phyloP scores from a whole-genome alignment of 37 sponge, comb jelly and placozoan species.

The Geodia barretti region DNA sequence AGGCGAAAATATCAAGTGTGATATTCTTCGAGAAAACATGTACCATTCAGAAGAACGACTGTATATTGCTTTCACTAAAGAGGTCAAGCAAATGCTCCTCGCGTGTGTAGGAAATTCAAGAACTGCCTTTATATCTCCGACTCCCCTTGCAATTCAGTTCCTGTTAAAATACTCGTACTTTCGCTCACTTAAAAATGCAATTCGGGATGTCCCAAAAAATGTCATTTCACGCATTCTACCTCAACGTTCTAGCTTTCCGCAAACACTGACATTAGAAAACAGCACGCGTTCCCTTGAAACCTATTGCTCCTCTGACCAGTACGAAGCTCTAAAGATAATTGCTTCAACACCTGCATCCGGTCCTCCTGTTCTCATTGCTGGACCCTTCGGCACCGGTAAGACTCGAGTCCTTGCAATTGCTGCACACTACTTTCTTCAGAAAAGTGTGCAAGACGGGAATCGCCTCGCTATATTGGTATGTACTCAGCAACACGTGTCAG shows the following conservation, averaged over 20 bases:
- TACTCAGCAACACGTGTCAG: conserved; percentile 56
- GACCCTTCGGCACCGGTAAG: conserved; percentile 71
- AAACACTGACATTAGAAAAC: background rate
- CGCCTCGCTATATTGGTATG: conserved; percentile 24
- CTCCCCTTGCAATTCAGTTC: conserved; percentile 19
- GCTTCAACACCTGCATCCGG: conserved; percentile 8
- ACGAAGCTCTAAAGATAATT: conserved; percentile 18
- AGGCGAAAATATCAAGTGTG: background rate
- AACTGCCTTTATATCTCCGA: background rate
- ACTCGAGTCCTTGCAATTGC: conserved; percentile 48
- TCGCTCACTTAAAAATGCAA: conserved; percentile 7
- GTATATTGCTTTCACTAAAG: conserved; percentile 17
- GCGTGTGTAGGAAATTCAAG: background rate
- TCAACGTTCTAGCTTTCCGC: background rate
- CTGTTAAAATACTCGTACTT: conserved; percentile 54
- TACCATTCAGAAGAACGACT: conserved; percentile 13
- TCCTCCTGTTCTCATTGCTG: conserved; percentile 41
- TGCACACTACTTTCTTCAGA: conserved; percentile 11
- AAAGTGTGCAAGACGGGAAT: background rate
- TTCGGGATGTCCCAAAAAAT: background rate
- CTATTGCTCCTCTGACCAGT: conserved; percentile 24
- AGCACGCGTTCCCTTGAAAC: background rate
- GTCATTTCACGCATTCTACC: conserved; percentile 31
- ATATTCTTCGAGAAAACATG: conserved; percentile 21
- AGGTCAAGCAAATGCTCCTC: background rate